A percentile compares a stretch with the other conserved stretches of the same genome.
Conservation (phyloP, 2,797 vertebrate species). For the Lacerta viridis region DNA sequence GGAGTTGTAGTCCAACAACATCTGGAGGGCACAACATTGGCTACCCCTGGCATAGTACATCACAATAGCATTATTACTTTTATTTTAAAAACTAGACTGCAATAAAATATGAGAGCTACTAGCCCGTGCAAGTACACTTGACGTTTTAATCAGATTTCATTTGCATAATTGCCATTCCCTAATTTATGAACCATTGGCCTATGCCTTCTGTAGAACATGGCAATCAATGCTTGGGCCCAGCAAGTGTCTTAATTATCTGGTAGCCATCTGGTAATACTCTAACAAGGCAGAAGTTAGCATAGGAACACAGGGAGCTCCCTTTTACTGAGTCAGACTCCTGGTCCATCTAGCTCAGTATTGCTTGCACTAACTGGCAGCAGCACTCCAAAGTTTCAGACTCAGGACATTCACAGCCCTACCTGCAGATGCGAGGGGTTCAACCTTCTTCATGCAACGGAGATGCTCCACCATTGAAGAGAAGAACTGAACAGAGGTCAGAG, state of each 20-base stretch:
- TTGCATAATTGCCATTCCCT: background rate
- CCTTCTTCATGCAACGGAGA: no score
- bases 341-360: no score
- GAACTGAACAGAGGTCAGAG: no score
- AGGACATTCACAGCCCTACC: no score
- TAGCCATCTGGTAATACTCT: constrained; percentile 28
- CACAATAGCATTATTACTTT: background rate
- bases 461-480: no score
- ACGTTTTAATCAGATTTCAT: constrained; percentile 31
- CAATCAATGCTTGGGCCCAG: constrained; percentile 1
- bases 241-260: constrained; percentile 22
- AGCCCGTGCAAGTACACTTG: background rate
- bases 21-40: no score
- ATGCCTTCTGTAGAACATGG: constrained; percentile 2
- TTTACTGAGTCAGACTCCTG: no score
- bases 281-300: constrained; percentile 1
- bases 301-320: no score
- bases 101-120: background rate
- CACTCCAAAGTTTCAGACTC: no score
- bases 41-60: background rate
- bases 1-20: no score
- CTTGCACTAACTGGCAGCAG: no score
- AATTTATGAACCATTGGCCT: constrained; percentile 10
- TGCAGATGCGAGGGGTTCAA: no score
- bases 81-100: background rate